Evolutionary conservation across 2,888 invertebrate species (phyloP), one percentile per base, ranked within the genome.

Genomic region (Rhagonycha fulva): DNA sequence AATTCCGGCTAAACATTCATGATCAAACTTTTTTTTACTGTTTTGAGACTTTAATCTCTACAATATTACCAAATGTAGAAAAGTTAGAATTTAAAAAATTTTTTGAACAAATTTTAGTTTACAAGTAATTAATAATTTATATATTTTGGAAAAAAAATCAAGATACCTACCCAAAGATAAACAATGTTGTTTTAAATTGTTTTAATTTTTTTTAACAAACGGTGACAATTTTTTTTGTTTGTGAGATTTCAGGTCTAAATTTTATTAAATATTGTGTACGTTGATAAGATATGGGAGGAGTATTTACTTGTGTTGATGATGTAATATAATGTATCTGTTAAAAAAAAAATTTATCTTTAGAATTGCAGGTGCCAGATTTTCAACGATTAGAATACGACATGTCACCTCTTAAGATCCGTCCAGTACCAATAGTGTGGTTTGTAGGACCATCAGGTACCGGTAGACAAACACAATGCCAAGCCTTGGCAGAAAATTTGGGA

Each of bases 341-440:
- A n/a, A 11, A 24, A 14, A 11, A 9, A 7, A 14, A 14, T 12
- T 24, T 24, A 19, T 11, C 2, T 12, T 63, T 12, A 10, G 11
- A 62, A 62, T 23, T 72, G 26, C 68, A 84, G 83, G 80, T 83
- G 69, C 80, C 83, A 68, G 80, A 79, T 66, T 79, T 83, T 75
- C 82, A 84, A 78, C 80, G 84, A 66, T 74, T 83, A 26, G 78
- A 82, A 63, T 85, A 84, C 76, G 88, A 88, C 79, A 82, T 88
- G 83, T 83, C 87, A 61, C 84, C 86, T 19, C 81, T 89, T 75
- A 85, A 84, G 74, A 84, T 84, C 62, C 84, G 87, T 75, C 87
- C 87, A 23, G 80, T 88, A 62, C 91, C 91, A 1, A 89, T 91
- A 62, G 87, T 91, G 75, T 90, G 90, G 88, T 85, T 90, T 14